Evolutionary conservation across 1,140 invertebrate genomes (phyloP).

Genomic region (Brachionus koreanus): DNA sequence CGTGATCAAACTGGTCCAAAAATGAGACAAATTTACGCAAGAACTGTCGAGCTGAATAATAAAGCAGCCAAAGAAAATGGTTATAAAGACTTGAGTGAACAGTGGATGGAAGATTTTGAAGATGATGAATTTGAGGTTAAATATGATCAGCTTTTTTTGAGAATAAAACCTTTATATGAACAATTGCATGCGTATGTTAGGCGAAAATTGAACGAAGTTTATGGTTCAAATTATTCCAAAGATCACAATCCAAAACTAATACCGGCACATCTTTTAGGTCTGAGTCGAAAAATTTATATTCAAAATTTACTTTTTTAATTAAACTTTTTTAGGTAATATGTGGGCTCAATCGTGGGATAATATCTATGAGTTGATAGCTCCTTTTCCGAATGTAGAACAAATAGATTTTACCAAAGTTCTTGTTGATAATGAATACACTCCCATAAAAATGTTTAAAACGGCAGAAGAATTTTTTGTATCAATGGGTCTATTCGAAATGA

Average conservation of each 20-base stretch:
- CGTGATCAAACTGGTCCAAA: conserved; percentile 49
- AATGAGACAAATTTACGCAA: conserved; percentile 48
- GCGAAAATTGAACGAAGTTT: conserved; percentile 48
- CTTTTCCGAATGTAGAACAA: conserved; percentile 70
- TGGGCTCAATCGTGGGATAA: conserved; percentile 83
- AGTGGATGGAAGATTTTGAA: conserved; percentile 51
- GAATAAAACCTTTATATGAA: conserved; percentile 52
- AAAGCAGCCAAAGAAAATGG: conserved; percentile 51
- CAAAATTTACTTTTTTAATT: no score
- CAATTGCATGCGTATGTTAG: conserved; percentile 56
- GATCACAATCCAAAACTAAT: conserved; percentile 65
- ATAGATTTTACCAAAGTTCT: conserved; percentile 61
- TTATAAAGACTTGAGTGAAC: conserved; percentile 50
- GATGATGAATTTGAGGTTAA: conserved; percentile 49
- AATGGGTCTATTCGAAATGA: conserved; percentile 77
- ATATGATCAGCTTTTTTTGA: conserved; percentile 48
- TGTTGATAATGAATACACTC: background rate
- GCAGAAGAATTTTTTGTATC: background rate
- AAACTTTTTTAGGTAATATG: conserved; percentile 68
- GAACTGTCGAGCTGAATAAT: conserved; percentile 50
- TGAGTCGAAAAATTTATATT: no score
- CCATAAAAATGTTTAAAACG: background rate
- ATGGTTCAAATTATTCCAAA: conserved; percentile 47
- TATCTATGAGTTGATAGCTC: conserved; percentile 72
- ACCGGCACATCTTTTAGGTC: conserved; percentile 75